Evolutionary conservation across 1,140 invertebrate genomes (phyloP).

Genomic region (Rhynchophorus ferrugineus): DNA sequence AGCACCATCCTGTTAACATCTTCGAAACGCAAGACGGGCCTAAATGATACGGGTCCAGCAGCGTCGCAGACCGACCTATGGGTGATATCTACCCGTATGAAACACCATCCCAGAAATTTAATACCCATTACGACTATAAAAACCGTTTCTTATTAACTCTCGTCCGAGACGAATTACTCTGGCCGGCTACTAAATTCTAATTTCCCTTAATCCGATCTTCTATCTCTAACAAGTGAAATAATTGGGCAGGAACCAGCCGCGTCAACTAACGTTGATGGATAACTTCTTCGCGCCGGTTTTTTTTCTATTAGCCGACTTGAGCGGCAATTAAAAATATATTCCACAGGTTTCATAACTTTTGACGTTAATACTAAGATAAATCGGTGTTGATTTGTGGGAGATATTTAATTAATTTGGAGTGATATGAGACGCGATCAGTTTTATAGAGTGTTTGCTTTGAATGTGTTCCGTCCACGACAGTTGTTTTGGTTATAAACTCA

Average conservation of each 20-base stretch:
- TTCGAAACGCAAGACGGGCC: background rate
- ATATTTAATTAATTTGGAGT: background rate
- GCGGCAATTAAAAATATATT: slow-evolving; percentile 15
- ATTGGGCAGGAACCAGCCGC: background rate
- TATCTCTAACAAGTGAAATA: background rate
- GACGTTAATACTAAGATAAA: slow-evolving; percentile 17
- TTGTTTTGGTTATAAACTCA: no score
- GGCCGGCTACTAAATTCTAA: background rate
- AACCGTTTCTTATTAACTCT: background rate
- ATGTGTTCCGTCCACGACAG: no score
- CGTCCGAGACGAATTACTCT: background rate
- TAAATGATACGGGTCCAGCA: background rate
- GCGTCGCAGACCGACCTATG: background rate
- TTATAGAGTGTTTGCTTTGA: background rate
- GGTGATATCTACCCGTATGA: background rate
- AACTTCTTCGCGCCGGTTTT: background rate
- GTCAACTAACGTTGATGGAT: slow-evolving; percentile 2
- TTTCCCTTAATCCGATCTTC: background rate
- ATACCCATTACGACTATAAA: background rate
- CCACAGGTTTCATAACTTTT: slow-evolving; percentile 15
- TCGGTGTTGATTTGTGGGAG: background rate
- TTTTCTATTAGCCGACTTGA: slow-evolving; percentile 2
- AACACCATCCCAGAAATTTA: background rate
- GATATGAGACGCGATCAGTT: background rate
- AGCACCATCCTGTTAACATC: background rate